Percentiles rank a stretch among this genome's conserved stretches.
phyloP scores from a whole-genome alignment of 2,113 vertebrate species.

The Rhabdornis inornatus region DNA sequence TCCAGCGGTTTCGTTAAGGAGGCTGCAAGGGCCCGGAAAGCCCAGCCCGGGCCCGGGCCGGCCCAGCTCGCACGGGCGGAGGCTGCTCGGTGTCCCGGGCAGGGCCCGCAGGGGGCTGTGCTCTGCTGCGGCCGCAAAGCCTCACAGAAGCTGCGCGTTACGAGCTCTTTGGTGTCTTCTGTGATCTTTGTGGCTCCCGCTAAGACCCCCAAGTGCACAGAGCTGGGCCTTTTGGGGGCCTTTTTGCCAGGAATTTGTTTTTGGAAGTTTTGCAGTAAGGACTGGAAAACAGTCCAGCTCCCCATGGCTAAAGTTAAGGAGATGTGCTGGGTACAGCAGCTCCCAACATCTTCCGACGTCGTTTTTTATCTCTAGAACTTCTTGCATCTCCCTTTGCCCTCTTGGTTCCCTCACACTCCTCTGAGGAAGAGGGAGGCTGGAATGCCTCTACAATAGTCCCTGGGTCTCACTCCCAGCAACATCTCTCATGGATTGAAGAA shows the following conservation, averaged over 20 bases:
- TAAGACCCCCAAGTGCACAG: neutral
- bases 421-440: neutral
- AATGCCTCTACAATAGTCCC: neutral
- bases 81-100: neutral
- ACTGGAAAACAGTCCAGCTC: neutral
- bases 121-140: neutral
- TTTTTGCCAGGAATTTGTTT: neutral
- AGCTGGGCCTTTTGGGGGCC: neutral
- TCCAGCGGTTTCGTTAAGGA: neutral
- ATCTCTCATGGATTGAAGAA: neutral
- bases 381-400: neutral
- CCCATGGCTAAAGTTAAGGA: neutral
- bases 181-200: constrained; percentile 16
- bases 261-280: constrained; percentile 4
- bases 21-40: neutral
- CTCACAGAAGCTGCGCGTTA: constrained; percentile 38
- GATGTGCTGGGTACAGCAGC: constrained; percentile 7
- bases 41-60: neutral
- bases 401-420: neutral
- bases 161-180: constrained; percentile 64
- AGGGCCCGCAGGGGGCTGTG: neutral
- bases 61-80: neutral
- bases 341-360: neutral
- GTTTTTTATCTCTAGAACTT: neutral
- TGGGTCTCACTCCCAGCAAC: neutral